Evolutionary conservation across 2,113 vertebrate genomes (phyloP).

Genomic region (Lepisosteus osseus): DNA sequence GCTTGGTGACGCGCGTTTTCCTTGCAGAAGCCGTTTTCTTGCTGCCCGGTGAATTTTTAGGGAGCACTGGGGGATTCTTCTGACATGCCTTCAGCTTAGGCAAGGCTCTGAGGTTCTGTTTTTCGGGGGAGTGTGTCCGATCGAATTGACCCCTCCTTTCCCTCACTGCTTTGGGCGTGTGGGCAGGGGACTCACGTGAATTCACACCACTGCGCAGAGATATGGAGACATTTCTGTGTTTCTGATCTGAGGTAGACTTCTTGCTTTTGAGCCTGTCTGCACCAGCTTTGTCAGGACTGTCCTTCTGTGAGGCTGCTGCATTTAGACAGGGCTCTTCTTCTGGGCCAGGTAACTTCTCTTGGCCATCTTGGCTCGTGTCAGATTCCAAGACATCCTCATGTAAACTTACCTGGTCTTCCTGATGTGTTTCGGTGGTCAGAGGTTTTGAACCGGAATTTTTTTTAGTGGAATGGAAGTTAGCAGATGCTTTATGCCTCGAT

Average conservation of each 20-base stretch:
- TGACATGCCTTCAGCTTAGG: slow-evolving; percentile 39
- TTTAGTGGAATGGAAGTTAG: slow-evolving; percentile 38
- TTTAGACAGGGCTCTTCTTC: slow-evolving; percentile 30
- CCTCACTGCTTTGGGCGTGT: slow-evolving; percentile 27
- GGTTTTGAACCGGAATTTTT: slow-evolving; percentile 31
- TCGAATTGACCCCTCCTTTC: neutral
- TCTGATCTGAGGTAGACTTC: slow-evolving; percentile 57
- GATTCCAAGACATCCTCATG: slow-evolving; percentile 12
- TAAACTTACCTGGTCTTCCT: neutral
- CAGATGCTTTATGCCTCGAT: slow-evolving; percentile 46
- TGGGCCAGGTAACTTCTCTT: slow-evolving; percentile 13
- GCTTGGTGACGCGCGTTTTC: slow-evolving; percentile 36
- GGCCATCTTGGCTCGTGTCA: slow-evolving; percentile 19
- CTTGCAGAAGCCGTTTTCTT: slow-evolving; percentile 36
- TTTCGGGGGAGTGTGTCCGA: slow-evolving; percentile 18
- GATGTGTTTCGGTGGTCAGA: slow-evolving; percentile 15
- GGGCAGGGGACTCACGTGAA: slow-evolving; percentile 20
- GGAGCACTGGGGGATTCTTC: slow-evolving; percentile 42
- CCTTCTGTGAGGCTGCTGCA: slow-evolving; percentile 28
- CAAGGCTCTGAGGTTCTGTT: neutral
- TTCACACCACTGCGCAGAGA: slow-evolving; percentile 19
- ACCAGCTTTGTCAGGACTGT: slow-evolving; percentile 25
- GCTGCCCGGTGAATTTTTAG: slow-evolving; percentile 19
- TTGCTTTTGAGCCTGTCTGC: slow-evolving; percentile 36
- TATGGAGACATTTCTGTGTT: slow-evolving; percentile 34